Evolutionary conservation across 2,888 invertebrate species (phyloP).

Genomic region (Hypolimnas misippus): DNA sequence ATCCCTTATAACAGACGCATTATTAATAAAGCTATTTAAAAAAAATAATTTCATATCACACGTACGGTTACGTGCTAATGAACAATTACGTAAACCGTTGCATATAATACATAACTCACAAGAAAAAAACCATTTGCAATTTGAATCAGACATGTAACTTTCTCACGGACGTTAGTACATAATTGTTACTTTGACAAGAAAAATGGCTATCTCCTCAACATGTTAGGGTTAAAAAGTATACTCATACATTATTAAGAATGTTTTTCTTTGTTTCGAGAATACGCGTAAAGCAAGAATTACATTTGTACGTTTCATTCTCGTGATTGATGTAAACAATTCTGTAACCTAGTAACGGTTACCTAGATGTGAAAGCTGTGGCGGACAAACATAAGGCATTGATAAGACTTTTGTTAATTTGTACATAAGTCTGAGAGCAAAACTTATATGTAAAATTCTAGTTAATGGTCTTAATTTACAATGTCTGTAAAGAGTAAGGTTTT

Average conservation of each 20-base stretch:
- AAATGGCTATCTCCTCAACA: conserved; percentile 7
- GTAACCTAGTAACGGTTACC: too few species aligned
- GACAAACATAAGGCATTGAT: too few species aligned
- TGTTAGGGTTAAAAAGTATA: background rate
- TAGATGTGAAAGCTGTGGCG: background rate
- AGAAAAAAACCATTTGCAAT: conserved; percentile 58
- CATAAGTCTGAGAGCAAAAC: too few species aligned
- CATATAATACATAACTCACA: conserved; percentile 54
- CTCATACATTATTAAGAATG: background rate
- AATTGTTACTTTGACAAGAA: conserved; percentile 9
- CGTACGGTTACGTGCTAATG: conserved; percentile 52
- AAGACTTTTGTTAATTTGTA: too few species aligned
- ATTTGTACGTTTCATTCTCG: too few species aligned
- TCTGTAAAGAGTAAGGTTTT: too few species aligned
- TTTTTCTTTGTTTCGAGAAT: conserved; percentile 1
- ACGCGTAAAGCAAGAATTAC: too few species aligned
- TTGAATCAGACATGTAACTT: conserved; percentile 53
- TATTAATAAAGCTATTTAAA: conserved; percentile 10
- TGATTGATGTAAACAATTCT: too few species aligned
- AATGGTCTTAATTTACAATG: too few species aligned
- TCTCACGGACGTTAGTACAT: conserved; percentile 52
- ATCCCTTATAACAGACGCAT: conserved; percentile 1
- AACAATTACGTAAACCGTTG: conserved; percentile 56
- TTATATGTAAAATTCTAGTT: too few species aligned
- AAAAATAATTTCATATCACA: conserved; percentile 42